Base-by-base conservation (phyloP, 2,797 vertebrate species). In the Nyctalus aviator region DNA sequence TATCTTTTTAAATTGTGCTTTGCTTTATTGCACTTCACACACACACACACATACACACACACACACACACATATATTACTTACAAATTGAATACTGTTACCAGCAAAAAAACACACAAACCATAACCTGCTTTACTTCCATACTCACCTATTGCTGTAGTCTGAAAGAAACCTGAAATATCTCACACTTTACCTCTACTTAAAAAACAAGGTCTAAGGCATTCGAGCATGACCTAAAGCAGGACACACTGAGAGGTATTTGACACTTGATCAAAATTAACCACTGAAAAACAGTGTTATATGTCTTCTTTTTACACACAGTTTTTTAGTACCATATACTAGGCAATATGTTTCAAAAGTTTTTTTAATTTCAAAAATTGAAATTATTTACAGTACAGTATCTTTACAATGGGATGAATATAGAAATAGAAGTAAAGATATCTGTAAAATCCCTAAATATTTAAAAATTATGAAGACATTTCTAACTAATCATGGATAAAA, bases 351-450 rank as follows among this genome's bases (percentile, higher is more conserved):
- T 50, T 76, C 25, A 59, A 55, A 59, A 35, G 2, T 15, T 88
- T 27, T 91, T 91, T 46, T 59, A 35, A 62, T 69, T 91, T 69
- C 21, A 66, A 50, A 83, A 32, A 10, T 25, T 41, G 20, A 76
- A 85, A 76, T 88, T 30, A 73, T 59, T 79, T 35, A 48, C 73
- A 79, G n/a, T n/a, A n/a, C n/a, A n/a, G 66, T 35, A 69, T 72
- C 37, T 66, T 95, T 53, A 55, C 27, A 64, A 32, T 55, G 30
- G 62, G 89, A 79, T 94, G 59, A 82, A 93, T 85, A n/a, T 69
- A 72, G n/a, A 85, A 91, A 48, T 75, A 57, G 83, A 15, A 85
- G 48, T 21, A 82, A 68, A 84, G 18, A 57, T 44, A 77, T 12
- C 3, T 90, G 32, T n/a, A 48, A 84, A 76, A 41, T 55, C 6